These are phyloP conservation scores for Halisarca cf. caerulea DNA, from an alignment of 37 sponge, comb jelly and placozoan species.

Conservation along the genomic window DNA sequence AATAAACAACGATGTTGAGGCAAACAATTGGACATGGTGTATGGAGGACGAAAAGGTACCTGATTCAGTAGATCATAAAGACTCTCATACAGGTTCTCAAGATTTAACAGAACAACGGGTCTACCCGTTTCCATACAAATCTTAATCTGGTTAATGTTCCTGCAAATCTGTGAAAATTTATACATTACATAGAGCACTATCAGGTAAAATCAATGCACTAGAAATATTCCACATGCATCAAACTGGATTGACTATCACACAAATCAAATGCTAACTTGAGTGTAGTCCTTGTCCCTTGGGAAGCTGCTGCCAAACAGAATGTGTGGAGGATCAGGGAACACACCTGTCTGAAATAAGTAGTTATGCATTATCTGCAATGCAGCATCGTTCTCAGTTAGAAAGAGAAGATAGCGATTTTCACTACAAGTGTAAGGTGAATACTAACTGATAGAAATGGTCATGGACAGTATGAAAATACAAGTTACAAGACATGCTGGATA, in stretches of 20 bases:
- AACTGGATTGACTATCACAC: no score
- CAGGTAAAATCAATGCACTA: no score
- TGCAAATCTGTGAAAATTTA: constrained; percentile 65
- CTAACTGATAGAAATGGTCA: no score
- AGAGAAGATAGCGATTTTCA: constrained; percentile 90
- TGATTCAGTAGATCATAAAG: constrained; percentile 97
- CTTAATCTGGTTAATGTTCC: constrained; percentile 93
- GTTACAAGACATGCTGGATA: no score
- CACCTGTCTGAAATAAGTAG: constrained; percentile 11
- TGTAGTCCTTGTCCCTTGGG: constrained; percentile 92
- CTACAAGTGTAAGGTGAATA: not conserved
- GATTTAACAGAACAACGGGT: constrained; percentile 87
- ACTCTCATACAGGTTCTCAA: constrained; percentile 96
- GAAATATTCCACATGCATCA: no score
- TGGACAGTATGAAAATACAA: no score
- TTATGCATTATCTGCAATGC: constrained; percentile 81
- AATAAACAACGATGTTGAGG: no score
- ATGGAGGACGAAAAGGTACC: no score
- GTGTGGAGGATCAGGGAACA: constrained; percentile 29
- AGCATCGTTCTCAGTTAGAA: constrained; percentile 91
- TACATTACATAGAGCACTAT: no score
- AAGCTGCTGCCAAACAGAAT: constrained; percentile 94
- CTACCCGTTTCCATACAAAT: constrained; percentile 94
- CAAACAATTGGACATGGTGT: no score
- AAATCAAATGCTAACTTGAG: constrained; percentile 47